Evolutionary conservation across 2,113 vertebrate species (phyloP).

Genomic region (Calidris pugnax): DNA sequence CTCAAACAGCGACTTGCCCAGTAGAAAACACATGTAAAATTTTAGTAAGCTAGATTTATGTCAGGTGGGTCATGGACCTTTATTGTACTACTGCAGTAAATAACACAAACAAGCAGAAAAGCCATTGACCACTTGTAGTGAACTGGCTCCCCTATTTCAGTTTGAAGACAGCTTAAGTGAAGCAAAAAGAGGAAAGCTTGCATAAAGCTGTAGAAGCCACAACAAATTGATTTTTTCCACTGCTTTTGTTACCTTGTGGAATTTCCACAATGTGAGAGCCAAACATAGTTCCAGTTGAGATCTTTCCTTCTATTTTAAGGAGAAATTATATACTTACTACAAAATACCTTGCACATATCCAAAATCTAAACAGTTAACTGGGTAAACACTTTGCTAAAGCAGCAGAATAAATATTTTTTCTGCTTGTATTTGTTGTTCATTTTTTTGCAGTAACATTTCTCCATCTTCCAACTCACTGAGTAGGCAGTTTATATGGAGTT

Average conservation of each 20-base stretch:
- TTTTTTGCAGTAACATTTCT: slow-evolving; percentile 6
- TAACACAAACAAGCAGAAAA: slow-evolving; percentile 54
- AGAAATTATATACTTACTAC: background rate
- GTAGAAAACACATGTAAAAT: slow-evolving; percentile 53
- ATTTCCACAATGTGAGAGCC: background rate
- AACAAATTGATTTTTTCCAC: slow-evolving; percentile 63
- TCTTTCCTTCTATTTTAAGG: background rate
- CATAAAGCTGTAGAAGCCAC: slow-evolving; percentile 26
- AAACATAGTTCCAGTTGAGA: background rate
- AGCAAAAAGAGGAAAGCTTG: slow-evolving; percentile 36
- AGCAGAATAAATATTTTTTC: background rate
- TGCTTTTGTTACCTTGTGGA: slow-evolving; percentile 22
- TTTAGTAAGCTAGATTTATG: slow-evolving; percentile 62
- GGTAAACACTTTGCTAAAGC: background rate
- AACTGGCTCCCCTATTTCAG: slow-evolving; percentile 38
- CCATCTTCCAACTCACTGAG: background rate
- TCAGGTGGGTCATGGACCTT: slow-evolving; percentile 55
- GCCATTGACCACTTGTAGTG: slow-evolving; percentile 51
- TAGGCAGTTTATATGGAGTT: background rate
- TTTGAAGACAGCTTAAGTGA: slow-evolving; percentile 44
- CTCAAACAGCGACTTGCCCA: slow-evolving; percentile 3
- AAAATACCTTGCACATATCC: background rate
- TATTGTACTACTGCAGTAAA: slow-evolving; percentile 54
- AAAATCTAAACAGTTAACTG: background rate
- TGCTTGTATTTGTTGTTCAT: background rate